Percentiles rank a stretch among this genome's conserved stretches.
Conservation (phyloP, 1,140 invertebrate species). For the Brachionus rotundiformis region DNA sequence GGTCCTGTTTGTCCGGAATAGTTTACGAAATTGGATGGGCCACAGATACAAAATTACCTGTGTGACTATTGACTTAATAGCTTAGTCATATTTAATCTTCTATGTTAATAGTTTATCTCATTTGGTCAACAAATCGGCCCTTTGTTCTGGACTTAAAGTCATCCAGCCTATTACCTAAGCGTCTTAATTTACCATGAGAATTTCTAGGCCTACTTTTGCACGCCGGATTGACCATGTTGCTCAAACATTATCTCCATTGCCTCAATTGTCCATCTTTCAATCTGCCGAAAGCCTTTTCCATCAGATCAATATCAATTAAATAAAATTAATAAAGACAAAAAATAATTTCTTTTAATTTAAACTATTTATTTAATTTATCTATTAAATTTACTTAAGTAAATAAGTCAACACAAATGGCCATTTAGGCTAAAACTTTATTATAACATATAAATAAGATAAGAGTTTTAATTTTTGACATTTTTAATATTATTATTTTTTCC, state of each 20-base stretch:
- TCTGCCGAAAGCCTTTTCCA: neutral
- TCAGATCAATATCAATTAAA: too few relatives aligned
- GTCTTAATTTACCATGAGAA: conserved; percentile 10
- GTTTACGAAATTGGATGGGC: neutral
- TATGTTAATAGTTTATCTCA: conserved; percentile 46
- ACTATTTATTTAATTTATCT: too few relatives aligned
- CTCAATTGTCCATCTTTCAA: neutral
- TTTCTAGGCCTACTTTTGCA: conserved; percentile 11
- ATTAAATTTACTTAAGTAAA: too few relatives aligned
- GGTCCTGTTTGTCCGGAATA: conserved; percentile 41
- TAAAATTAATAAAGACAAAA: too few relatives aligned
- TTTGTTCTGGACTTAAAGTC: conserved; percentile 8
- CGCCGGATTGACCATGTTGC: neutral
- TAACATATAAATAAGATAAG: too few relatives aligned
- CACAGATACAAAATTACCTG: conserved; percentile 18
- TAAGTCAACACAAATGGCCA: too few relatives aligned
- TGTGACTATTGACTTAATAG: conserved; percentile 24
- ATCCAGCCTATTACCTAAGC: conserved; percentile 7
- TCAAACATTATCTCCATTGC: neutral
- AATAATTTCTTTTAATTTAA: too few relatives aligned
- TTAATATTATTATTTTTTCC: too few relatives aligned
- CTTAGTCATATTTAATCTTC: conserved; percentile 14
- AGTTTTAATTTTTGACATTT: too few relatives aligned
- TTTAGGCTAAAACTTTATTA: too few relatives aligned
- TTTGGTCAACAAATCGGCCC: conserved; percentile 24